Conservation (phyloP, 1,140 invertebrate species). For the Drosophila pectinifera region DNA sequence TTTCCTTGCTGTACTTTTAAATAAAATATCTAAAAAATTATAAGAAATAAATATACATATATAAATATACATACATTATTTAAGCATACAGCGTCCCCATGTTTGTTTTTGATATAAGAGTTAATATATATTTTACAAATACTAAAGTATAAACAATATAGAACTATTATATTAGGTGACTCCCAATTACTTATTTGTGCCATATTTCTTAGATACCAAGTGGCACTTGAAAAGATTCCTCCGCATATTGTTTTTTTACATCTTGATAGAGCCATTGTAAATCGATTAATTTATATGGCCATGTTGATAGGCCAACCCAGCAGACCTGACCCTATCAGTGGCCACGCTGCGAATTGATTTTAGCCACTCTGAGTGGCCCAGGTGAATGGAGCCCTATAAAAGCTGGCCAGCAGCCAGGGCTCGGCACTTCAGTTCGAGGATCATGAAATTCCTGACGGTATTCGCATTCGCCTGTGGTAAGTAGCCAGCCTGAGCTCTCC, state of each 20-base stretch:
- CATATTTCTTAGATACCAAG: not conserved
- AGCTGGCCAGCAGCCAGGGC: not conserved
- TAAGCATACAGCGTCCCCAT: too few relatives aligned
- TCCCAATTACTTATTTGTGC: too few relatives aligned
- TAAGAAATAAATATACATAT: too few relatives aligned
- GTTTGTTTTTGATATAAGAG: too few relatives aligned
- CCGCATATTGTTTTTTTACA: not conserved
- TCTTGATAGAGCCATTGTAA: not conserved
- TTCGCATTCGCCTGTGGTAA: constrained; percentile 65
- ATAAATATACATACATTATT: too few relatives aligned
- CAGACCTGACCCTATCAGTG: constrained; percentile 31
- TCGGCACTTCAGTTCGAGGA: constrained; percentile 13
- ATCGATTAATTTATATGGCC: not conserved
- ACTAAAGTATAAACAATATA: not conserved
- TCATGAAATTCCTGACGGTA: constrained; percentile 56
- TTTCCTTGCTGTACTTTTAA: too few relatives aligned
- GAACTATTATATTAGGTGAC: not conserved
- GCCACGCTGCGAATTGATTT: constrained; percentile 51
- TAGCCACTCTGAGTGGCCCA: not conserved
- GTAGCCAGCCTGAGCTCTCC: constrained; percentile 5
- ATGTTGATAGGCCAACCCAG: not conserved
- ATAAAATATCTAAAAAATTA: too few relatives aligned
- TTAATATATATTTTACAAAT: not conserved
- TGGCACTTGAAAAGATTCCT: not conserved
- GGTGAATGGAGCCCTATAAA: constrained; percentile 46